Conservation (phyloP, 2,113 vertebrate species). For the Paradoxurus hermaphroditus region DNA sequence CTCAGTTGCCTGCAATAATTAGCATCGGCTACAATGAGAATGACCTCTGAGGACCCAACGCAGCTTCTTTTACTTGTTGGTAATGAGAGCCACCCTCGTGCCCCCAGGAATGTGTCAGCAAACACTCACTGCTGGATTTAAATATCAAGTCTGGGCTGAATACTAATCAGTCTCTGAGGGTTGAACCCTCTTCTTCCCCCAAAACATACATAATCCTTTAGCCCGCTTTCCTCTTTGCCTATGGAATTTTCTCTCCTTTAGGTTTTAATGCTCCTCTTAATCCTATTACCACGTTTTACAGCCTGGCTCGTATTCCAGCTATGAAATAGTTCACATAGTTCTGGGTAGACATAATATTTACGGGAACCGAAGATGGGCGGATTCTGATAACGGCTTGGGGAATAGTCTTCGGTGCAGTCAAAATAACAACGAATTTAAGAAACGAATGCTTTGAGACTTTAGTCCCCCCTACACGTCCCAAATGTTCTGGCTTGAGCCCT, state of each 20-base stretch:
- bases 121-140: constrained; percentile 33
- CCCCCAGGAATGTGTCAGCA: constrained; percentile 1
- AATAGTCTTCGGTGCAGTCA: neutral
- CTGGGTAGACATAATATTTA: constrained; percentile 72
- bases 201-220: neutral
- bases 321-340: constrained; percentile 71
- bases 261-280: constrained; percentile 17
- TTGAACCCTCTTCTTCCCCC: neutral
- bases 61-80: neutral
- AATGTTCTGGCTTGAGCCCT: neutral
- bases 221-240: constrained; percentile 15
- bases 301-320: constrained; percentile 39
- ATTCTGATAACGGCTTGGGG: constrained; percentile 51
- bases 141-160: neutral
- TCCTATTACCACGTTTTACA: constrained; percentile 16
- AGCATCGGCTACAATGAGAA: neutral
- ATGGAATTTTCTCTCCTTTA: constrained; percentile 3
- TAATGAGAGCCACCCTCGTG: constrained; percentile 24
- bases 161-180: neutral
- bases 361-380: constrained; percentile 64
- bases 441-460: neutral
- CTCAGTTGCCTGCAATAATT: constrained; percentile 11
- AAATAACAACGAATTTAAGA: constrained; percentile 61
- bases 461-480: neutral
- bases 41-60: neutral